Conservation (phyloP, 2,888 invertebrate species). For the Acanthopleura granulata region DNA sequence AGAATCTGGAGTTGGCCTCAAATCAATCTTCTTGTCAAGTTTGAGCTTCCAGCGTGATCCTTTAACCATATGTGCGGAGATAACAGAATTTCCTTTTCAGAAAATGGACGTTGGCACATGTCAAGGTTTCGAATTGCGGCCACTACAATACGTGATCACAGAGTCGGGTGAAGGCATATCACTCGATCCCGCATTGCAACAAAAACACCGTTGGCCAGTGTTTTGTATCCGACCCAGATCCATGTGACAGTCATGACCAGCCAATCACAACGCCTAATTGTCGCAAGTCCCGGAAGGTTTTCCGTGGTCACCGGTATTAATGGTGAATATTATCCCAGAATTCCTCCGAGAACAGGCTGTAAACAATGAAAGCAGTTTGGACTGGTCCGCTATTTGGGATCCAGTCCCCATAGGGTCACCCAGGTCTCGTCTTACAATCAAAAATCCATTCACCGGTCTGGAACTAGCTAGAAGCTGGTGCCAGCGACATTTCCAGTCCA, state of each 20-base stretch:
- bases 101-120: neutral
- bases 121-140: neutral
- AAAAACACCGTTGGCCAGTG: neutral
- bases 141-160: neutral
- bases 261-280: neutral
- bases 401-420: neutral
- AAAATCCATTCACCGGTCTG: neutral
- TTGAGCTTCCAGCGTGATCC: too few relatives aligned
- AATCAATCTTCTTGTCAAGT: too few relatives aligned
- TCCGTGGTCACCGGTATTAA: neutral
- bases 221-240: neutral
- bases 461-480: neutral
- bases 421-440: neutral
- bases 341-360: neutral
- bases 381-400: neutral
- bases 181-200: neutral
- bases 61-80: too few relatives aligned
- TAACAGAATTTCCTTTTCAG: too few relatives aligned
- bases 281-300: neutral
- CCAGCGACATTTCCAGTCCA: neutral
- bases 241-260: neutral
- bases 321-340: neutral
- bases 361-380: neutral
- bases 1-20: too few relatives aligned
- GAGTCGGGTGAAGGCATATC: neutral